A percentile compares a stretch with the other conserved stretches of the same genome.
Conservation (phyloP, 2,113 vertebrate genomes). For the Psittacula cyanocephala region DNA sequence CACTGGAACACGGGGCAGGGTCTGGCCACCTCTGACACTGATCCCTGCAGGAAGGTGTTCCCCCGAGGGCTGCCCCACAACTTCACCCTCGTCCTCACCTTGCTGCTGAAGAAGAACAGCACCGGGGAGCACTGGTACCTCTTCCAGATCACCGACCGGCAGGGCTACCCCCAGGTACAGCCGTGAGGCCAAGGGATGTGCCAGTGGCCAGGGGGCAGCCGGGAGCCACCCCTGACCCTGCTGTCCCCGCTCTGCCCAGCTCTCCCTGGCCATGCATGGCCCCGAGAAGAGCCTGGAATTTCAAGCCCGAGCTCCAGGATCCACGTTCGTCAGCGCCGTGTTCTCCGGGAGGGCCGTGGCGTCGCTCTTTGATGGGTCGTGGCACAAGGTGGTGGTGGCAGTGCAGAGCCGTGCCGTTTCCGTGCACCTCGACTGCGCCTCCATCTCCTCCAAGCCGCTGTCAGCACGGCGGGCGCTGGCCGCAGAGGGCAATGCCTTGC, state of each 20-base stretch:
- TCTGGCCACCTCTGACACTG: neutral
- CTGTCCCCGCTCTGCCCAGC: slow-evolving; percentile 64
- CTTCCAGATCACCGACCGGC: slow-evolving; percentile 87
- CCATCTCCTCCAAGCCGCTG: slow-evolving; percentile 86
- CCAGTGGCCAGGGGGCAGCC: fast-evolving
- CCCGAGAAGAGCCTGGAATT: slow-evolving; percentile 85
- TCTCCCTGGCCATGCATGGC: slow-evolving; percentile 87
- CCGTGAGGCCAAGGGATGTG: fast-evolving
- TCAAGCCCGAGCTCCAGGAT: slow-evolving; percentile 62
- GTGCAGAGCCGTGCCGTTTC: slow-evolving; percentile 76
- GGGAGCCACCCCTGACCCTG: fast-evolving
- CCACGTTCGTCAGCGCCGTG: slow-evolving; percentile 67
- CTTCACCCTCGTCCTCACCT: slow-evolving; percentile 88
- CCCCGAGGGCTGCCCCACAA: slow-evolving; percentile 85
- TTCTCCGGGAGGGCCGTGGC: slow-evolving; percentile 82
- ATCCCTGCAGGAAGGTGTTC: slow-evolving; percentile 84
- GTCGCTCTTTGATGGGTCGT: slow-evolving; percentile 85
- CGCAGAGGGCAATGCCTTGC: slow-evolving; percentile 80
- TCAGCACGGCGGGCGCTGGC: slow-evolving; percentile 56
- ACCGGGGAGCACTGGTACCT: slow-evolving; percentile 87
- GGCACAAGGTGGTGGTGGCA: slow-evolving; percentile 91
- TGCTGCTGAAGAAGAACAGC: slow-evolving; percentile 89
- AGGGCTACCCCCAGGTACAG: slow-evolving; percentile 90
- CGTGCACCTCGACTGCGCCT: slow-evolving; percentile 87
- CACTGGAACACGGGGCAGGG: fast-evolving